A percentile compares a stretch with the other conserved stretches of the same genome.
These are phyloP conservation scores for Isurus oxyrinchus DNA, from an alignment of 2,113 vertebrate species.

Conservation along the genomic window DNA sequence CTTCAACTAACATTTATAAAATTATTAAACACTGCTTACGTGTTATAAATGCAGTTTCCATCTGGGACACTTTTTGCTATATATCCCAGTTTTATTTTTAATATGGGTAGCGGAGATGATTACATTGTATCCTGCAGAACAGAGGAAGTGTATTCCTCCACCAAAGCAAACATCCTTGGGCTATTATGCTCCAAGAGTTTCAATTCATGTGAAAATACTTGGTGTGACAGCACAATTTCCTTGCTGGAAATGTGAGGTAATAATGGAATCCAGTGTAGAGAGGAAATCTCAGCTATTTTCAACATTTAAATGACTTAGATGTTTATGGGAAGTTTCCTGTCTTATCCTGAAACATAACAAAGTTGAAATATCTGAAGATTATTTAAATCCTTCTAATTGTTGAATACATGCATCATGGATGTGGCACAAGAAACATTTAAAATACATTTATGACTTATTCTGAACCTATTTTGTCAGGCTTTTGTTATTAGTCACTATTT, in stretches of 20 bases:
- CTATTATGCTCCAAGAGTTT: slow-evolving; percentile 46
- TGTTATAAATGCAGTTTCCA: not conserved
- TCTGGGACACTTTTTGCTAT: not conserved
- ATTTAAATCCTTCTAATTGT: slow-evolving; percentile 51
- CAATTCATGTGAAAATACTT: slow-evolving; percentile 56
- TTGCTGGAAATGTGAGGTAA: slow-evolving; percentile 49
- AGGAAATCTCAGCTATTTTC: slow-evolving; percentile 59
- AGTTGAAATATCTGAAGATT: slow-evolving; percentile 50
- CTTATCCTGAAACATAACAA: slow-evolving; percentile 51
- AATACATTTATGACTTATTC: not conserved
- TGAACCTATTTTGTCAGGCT: not conserved
- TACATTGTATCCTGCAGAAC: slow-evolving; percentile 52
- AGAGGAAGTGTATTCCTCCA: slow-evolving; percentile 46
- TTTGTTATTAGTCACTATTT: not conserved
- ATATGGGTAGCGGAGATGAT: slow-evolving; percentile 31
- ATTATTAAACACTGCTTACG: not conserved
- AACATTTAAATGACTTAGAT: slow-evolving; percentile 49
- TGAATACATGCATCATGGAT: slow-evolving; percentile 48
- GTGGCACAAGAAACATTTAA: not conserved
- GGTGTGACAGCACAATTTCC: slow-evolving; percentile 48
- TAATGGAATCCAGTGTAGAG: slow-evolving; percentile 49
- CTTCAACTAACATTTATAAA: not conserved
- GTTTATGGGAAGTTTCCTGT: slow-evolving; percentile 55
- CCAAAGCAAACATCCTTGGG: slow-evolving; percentile 54
- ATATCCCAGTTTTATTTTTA: slow-evolving; percentile 29